Conservation (phyloP, 1,140 invertebrate genomes). For the Thaumatotibia leucotreta region DNA sequence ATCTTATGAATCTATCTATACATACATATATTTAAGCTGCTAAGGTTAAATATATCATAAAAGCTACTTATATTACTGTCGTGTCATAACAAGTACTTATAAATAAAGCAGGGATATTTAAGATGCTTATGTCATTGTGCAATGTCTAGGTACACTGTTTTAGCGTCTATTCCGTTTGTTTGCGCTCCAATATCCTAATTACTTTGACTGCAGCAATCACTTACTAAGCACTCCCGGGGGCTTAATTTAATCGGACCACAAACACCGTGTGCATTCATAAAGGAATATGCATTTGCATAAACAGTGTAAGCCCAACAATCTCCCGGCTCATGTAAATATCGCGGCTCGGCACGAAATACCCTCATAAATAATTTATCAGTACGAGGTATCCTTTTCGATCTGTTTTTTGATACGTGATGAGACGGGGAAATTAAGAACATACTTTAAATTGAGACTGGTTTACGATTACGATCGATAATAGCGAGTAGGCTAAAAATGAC, state of each 20-base stretch:
- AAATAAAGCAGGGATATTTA: no score
- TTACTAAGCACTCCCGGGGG: neutral
- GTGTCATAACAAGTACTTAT: no score
- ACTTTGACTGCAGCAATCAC: neutral
- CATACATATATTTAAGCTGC: no score
- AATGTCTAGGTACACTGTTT: neutral
- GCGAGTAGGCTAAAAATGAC: no score
- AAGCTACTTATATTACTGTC: no score
- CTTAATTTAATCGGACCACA: neutral
- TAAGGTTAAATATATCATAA: no score
- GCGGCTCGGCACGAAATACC: neutral
- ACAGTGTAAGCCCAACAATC: slow-evolving; percentile 3
- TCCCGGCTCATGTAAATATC: neutral
- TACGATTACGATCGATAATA: no score
- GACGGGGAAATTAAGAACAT: neutral
- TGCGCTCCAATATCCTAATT: neutral
- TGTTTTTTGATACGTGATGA: neutral
- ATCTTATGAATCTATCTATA: no score
- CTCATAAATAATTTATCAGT: neutral
- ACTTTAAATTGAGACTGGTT: neutral
- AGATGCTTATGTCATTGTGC: no score
- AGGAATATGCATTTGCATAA: slow-evolving; percentile 3
- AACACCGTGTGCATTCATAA: slow-evolving; percentile 3
- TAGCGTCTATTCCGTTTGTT: neutral
- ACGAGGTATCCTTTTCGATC: neutral